Base-by-base conservation (phyloP, 2,888 invertebrate genomes). In the Allacma fusca region DNA sequence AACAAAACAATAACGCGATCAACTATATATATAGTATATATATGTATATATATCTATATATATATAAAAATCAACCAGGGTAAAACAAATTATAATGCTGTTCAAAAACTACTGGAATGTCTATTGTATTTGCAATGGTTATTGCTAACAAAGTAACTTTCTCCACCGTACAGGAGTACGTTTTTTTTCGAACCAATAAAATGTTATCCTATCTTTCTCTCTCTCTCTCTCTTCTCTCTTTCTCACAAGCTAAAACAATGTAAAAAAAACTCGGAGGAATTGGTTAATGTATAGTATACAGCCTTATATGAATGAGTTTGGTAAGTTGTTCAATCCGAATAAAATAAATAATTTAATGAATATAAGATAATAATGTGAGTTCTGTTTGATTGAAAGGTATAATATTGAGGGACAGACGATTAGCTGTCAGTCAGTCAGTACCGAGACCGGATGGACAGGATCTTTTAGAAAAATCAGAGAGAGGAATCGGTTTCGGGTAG, bases 401-500 rank as follows among this genome's bases (percentile, higher is more conserved):
- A 62, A 73, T 59, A 43, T 43, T 59, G 34, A 73, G 50, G 65
- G 74, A 74, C 44, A 26, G 29, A 28, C 29, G 34, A 62, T 24
- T 74, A 40, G 65, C 65, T 74, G 74, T 74, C 74, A 65, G 74
- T 72, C 26, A 29, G 29, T 68, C 23, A 40, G 57, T 74, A 74
- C 74, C 74, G 74, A 74, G 73, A 64, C 64, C 59, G 64, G 73
- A 67, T 74, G 74, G 74, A 74, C 74, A 74, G 74, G 67, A 65
- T 65, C 74, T 74, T 50, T 59, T 29, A 44, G 65, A 74, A 74
- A 44, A 65, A 40, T 26, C 23, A 26, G 68, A 68, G 40, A 57
- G 50, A 75, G 75, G 67, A 75, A 75, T 70, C 70, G 76, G 76
- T 64, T 69, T 59, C 70, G 64, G 69, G 78, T 81, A 79, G 81